Conservation (phyloP, 2,888 invertebrate genomes). For the Allolobophora icterica region DNA sequence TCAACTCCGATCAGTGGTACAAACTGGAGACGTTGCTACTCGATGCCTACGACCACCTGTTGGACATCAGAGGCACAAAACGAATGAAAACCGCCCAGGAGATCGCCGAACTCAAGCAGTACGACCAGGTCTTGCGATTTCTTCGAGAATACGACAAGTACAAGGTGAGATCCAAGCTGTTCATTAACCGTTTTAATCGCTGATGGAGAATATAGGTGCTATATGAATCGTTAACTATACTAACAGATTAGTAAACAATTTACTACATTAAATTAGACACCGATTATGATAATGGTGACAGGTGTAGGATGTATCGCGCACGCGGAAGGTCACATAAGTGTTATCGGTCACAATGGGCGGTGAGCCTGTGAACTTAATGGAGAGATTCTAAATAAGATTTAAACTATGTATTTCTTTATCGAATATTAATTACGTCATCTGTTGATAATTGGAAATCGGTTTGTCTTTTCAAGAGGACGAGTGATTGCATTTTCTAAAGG, state of each 20-base stretch:
- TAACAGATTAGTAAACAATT: background rate
- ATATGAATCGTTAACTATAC: background rate
- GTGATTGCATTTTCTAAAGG: background rate
- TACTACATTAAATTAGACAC: slow-evolving; percentile 3
- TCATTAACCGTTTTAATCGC: background rate
- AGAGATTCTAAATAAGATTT: background rate
- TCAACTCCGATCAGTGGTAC: slow-evolving; percentile 47
- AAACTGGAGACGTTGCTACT: slow-evolving; percentile 56
- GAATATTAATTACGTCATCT: too few species aligned
- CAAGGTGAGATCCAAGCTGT: slow-evolving; percentile 50
- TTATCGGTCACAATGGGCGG: too few species aligned
- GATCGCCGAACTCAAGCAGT: slow-evolving; percentile 56
- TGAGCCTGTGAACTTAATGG: background rate
- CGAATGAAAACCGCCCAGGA: slow-evolving; percentile 52
- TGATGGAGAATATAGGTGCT: background rate
- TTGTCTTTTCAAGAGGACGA: too few species aligned
- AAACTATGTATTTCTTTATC: too few species aligned
- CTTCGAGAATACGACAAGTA: slow-evolving; percentile 56
- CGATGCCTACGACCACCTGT: slow-evolving; percentile 59
- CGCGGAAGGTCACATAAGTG: too few species aligned
- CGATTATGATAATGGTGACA: too few species aligned
- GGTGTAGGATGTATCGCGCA: background rate
- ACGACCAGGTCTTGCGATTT: slow-evolving; percentile 54
- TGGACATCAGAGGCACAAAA: slow-evolving; percentile 51
- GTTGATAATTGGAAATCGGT: background rate